Percentiles rank a stretch among this genome's conserved stretches.
phyloP scores from a whole-genome alignment of 2,797 vertebrate genomes.

The Fringilla coelebs region DNA sequence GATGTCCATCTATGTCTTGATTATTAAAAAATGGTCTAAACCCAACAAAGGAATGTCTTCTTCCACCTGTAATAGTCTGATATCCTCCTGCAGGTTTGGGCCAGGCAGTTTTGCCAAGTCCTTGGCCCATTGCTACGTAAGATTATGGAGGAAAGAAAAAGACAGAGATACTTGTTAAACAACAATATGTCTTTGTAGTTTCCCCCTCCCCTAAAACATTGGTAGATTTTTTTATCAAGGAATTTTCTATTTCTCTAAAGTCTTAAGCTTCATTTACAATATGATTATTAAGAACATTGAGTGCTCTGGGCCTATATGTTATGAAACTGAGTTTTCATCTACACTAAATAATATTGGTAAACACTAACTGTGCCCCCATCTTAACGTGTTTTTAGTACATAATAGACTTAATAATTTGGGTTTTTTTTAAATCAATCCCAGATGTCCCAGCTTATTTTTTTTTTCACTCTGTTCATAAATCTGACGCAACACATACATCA shows the following conservation, averaged over 20 bases:
- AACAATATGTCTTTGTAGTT: neutral
- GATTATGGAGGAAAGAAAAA: neutral
- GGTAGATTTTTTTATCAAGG: neutral
- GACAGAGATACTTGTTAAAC: neutral
- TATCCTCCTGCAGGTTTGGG: constrained; percentile 73
- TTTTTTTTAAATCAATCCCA: neutral
- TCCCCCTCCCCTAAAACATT: neutral
- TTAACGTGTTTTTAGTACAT: neutral
- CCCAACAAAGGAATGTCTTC: constrained; percentile 71
- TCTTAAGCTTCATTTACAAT: neutral
- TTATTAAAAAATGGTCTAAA: constrained; percentile 73
- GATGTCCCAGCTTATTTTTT: neutral
- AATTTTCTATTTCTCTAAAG: neutral
- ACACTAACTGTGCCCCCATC: too few species aligned
- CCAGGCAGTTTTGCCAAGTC: constrained; percentile 73
- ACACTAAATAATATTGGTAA: neutral
- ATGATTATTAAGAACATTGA: neutral
- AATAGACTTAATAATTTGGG: neutral
- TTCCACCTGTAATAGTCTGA: constrained; percentile 72
- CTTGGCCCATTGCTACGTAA: constrained; percentile 78
- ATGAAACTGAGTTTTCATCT: neutral
- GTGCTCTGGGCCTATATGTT: neutral
- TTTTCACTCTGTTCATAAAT: neutral
- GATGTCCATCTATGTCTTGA: constrained; percentile 59
- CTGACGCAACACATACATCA: neutral